Conservation (phyloP, 2,888 invertebrate genomes). For the Quadriops clusia region DNA sequence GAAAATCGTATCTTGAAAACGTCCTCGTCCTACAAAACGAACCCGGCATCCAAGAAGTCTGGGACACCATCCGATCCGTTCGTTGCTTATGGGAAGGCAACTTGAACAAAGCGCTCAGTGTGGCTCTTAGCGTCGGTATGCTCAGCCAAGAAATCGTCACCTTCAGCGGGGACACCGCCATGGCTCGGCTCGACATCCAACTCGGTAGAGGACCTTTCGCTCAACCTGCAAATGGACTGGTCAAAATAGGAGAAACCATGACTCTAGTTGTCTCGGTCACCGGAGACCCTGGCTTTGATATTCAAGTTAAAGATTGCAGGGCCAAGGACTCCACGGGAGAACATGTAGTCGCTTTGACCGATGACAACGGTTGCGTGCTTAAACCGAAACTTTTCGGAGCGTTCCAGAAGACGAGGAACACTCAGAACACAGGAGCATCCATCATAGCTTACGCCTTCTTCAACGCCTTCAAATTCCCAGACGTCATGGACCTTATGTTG, state of each 20-base stretch:
- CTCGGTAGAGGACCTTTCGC: conserved; percentile 67
- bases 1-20: conserved; percentile 68
- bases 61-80: conserved; percentile 68
- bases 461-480: conserved; percentile 75
- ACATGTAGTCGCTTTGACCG: conserved; percentile 57
- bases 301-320: conserved; percentile 64
- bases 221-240: conserved; percentile 60
- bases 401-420: conserved; percentile 68
- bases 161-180: conserved; percentile 75
- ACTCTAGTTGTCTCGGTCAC: conserved; percentile 69
- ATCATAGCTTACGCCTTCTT: conserved; percentile 69
- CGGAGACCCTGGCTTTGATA: conserved; percentile 68
- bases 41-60: conserved; percentile 60
- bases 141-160: conserved; percentile 69
- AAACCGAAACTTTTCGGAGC: conserved; percentile 71
- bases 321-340: conserved; percentile 58
- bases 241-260: conserved; percentile 73
- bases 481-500: conserved; percentile 69
- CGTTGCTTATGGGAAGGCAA: conserved; percentile 75
- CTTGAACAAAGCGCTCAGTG: conserved; percentile 60
- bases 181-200: conserved; percentile 66
- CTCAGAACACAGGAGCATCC: conserved; percentile 59
- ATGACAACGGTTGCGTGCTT: conserved; percentile 62
- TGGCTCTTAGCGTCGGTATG: conserved; percentile 67
- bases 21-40: conserved; percentile 68